phyloP scores from a whole-genome alignment of 2,888 invertebrate species.

The Cephus sareptanus region DNA sequence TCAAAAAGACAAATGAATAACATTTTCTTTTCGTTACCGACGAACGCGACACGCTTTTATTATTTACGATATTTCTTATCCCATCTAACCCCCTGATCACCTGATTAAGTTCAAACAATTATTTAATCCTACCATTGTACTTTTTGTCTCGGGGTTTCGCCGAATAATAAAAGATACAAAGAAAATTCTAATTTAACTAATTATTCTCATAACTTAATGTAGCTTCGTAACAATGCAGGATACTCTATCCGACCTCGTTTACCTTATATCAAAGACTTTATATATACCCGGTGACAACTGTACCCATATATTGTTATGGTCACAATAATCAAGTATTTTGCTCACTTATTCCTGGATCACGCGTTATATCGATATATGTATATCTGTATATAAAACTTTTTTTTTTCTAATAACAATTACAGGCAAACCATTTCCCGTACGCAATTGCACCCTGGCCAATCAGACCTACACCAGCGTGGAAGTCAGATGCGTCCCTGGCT shows the following conservation, averaged over 20 bases:
- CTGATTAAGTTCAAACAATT: background rate
- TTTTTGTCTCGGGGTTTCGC: background rate
- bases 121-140: background rate
- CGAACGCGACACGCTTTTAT: background rate
- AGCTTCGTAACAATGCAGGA: too few species aligned
- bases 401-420: conserved; percentile 31
- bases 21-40: too few species aligned
- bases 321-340: too few species aligned
- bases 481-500: conserved; percentile 84
- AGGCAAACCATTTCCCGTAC: conserved; percentile 88
- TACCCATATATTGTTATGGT: too few species aligned
- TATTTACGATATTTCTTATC: background rate
- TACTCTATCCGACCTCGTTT: too few species aligned
- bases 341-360: too few species aligned
- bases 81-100: background rate
- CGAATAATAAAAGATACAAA: background rate
- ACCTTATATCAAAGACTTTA: too few species aligned
- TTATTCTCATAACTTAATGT: background rate
- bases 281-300: too few species aligned
- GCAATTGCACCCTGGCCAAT: conserved; percentile 87
- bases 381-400: background rate
- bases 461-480: conserved; percentile 86
- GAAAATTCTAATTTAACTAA: background rate
- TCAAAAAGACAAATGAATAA: background rate
- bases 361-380: background rate